A percentile compares a stretch with the other conserved stretches of the same genome.
Conservation (phyloP, 2,888 invertebrate genomes). For the Alviniconcha strummeri region DNA sequence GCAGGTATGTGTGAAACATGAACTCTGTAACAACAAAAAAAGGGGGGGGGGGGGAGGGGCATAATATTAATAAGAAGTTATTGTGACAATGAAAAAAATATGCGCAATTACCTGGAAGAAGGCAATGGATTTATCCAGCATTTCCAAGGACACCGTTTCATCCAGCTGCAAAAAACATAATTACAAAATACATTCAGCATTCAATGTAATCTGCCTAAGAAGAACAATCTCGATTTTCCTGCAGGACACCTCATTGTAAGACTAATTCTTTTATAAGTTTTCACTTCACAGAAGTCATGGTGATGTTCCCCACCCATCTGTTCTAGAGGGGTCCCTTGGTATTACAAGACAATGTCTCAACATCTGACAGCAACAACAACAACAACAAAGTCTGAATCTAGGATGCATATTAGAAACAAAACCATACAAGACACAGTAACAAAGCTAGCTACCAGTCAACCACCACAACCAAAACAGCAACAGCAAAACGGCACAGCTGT, state of each 20-base stretch:
- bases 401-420: background rate
- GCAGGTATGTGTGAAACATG: background rate
- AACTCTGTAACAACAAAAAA: no score
- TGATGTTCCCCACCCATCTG: no score
- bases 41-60: no score
- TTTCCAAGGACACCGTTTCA: slow-evolving; percentile 93
- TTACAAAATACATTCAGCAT: background rate
- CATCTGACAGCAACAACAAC: background rate
- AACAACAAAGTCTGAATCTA: background rate
- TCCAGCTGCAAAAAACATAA: slow-evolving; percentile 81
- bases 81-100: background rate
- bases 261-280: no score
- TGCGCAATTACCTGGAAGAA: slow-evolving; percentile 83
- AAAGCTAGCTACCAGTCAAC: background rate
- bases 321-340: no score
- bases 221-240: no score
- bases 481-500: no score
- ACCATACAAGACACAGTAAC: background rate
- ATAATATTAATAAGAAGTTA: no score
- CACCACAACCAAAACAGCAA: background rate
- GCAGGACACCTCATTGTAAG: no score
- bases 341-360: background rate
- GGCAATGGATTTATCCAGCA: slow-evolving; percentile 88
- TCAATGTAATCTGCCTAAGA: no score
- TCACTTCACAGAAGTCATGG: no score